Base-by-base conservation (phyloP, 30 jellyfish, hydroid and myxozoan genomes). In the Turritopsis rubra region DNA sequence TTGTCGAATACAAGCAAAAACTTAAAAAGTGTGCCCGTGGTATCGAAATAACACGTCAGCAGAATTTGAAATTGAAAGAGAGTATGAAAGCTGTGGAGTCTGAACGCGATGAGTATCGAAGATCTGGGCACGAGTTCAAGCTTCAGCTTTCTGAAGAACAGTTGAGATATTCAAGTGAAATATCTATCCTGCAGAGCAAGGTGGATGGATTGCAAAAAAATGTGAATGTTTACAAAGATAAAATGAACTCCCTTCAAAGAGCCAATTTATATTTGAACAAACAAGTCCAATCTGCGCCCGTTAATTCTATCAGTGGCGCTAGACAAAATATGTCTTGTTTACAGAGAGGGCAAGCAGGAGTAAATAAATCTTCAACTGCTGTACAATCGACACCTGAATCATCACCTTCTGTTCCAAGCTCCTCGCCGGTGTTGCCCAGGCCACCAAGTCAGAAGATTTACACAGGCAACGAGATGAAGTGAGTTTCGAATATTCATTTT, bases 11-110 rank as follows among this genome's bases (percentile, higher is more conserved):
- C 41, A 74, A 74, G 65, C 72, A 74, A 41, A 74, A 74, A 41
- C 41, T 74, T n/a, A 74, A 74, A 30, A 74, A 74, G 82, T 24
- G 82, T 30, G 82, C 60, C 17, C 24, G 23, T 71, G 82, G 53
- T 74, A 23, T 74, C 17, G 82, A 74, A 19, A 30, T 22, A 9
- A 30, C 82, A 30, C 82, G 53, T 13, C 26, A 74, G 82, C 54
- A 74, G 41, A 74, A 74, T 30, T n/a, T n/a, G 41, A 26, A 41
- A n/a, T 74, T 74, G 65, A 74, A 27, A 17, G 77, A 68, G 28
- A 68, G 30, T 68, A 22, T 27, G 30, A 23, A 68, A 7, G 77
- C 77, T 68, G 31, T 19, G 23, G 31, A 68, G 19, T n/a, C 28
- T 68, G 77, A 68, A 19, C 28, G 28, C 9, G 77, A 68, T 68